phyloP scores from a whole-genome alignment of 1,140 invertebrate species.

The Odontomachus brunneus region DNA sequence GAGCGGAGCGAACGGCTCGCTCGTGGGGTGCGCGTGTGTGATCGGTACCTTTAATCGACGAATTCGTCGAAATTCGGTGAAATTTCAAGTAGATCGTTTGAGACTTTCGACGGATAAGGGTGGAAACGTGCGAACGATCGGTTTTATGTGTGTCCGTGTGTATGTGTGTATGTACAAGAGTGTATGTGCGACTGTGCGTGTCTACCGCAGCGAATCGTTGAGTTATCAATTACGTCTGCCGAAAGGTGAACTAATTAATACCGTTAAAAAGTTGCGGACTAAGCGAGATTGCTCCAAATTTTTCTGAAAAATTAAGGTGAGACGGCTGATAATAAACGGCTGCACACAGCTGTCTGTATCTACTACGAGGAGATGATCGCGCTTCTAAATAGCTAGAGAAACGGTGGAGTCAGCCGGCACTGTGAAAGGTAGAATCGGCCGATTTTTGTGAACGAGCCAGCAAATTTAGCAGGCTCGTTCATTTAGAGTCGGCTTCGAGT shows the following conservation, averaged over 20 bases:
- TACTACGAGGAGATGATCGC: conserved; percentile 5
- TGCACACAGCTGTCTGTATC: too few relatives aligned
- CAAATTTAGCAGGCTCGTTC: background rate
- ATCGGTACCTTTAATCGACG: conserved; percentile 11
- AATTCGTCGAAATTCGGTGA: background rate
- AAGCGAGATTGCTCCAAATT: background rate
- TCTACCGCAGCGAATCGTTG: background rate
- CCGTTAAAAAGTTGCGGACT: conserved; percentile 1
- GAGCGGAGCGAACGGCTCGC: conserved; percentile 6
- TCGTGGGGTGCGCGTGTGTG: conserved; percentile 1
- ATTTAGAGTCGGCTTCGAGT: conserved; percentile 1
- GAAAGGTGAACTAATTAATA: conserved; percentile 1
- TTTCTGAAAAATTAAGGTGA: background rate
- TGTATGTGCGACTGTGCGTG: background rate
- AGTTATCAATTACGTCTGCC: conserved; percentile 11
- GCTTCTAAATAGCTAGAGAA: conserved; percentile 26
- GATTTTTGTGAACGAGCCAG: background rate
- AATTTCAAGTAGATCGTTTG: background rate
- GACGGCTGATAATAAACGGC: too few relatives aligned
- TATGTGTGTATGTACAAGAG: background rate
- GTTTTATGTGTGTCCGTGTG: background rate
- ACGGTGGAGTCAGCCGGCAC: background rate
- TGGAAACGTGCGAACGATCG: background rate
- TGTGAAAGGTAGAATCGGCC: conserved; percentile 38
- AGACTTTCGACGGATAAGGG: background rate